Percentiles rank a stretch among this genome's conserved stretches.
phyloP scores from a whole-genome alignment of 2,888 invertebrate genomes.

The Drosophila algonquin region DNA sequence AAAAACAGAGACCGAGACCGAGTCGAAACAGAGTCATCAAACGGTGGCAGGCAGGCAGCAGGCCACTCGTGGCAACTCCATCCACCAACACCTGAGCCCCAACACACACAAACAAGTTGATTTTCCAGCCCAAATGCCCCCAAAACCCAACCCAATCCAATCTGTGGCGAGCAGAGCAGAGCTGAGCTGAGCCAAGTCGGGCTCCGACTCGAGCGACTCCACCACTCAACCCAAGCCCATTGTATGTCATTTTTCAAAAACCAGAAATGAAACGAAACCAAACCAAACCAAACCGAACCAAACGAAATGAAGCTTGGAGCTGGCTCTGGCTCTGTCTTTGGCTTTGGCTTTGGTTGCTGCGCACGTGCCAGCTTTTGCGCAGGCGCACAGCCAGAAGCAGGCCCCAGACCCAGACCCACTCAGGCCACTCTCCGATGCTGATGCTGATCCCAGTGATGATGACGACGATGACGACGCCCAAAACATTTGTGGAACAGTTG shows the following conservation, averaged over 20 bases:
- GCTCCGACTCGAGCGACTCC: background rate
- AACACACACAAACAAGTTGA: slow-evolving; percentile 72
- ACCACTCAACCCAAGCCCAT: slow-evolving; percentile 49
- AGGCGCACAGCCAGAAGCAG: slow-evolving; percentile 48
- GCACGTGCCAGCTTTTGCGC: slow-evolving; percentile 71
- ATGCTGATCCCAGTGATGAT: slow-evolving; percentile 9
- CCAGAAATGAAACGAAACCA: slow-evolving; percentile 71
- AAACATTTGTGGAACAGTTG: slow-evolving; percentile 45
- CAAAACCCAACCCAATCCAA: slow-evolving; percentile 38
- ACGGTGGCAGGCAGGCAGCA: slow-evolving; percentile 48
- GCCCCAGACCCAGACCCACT: slow-evolving; percentile 7
- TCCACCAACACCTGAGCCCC: slow-evolving; percentile 49
- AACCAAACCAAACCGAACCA: slow-evolving; percentile 35
- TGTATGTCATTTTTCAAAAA: slow-evolving; percentile 76
- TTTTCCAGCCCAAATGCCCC: slow-evolving; percentile 64
- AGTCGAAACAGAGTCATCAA: slow-evolving; percentile 70
- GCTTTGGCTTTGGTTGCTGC: slow-evolving; percentile 52
- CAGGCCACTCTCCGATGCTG: slow-evolving; percentile 7
- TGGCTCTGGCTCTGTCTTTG: slow-evolving; percentile 30
- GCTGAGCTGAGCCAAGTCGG: slow-evolving; percentile 8
- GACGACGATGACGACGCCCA: slow-evolving; percentile 40
- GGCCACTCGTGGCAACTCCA: slow-evolving; percentile 21
- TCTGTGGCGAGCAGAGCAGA: slow-evolving; percentile 14
- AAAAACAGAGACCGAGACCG: slow-evolving; percentile 34
- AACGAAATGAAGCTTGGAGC: slow-evolving; percentile 32